phyloP scores from a whole-genome alignment of 1,140 invertebrate species.

The Saccostrea glomerata region DNA sequence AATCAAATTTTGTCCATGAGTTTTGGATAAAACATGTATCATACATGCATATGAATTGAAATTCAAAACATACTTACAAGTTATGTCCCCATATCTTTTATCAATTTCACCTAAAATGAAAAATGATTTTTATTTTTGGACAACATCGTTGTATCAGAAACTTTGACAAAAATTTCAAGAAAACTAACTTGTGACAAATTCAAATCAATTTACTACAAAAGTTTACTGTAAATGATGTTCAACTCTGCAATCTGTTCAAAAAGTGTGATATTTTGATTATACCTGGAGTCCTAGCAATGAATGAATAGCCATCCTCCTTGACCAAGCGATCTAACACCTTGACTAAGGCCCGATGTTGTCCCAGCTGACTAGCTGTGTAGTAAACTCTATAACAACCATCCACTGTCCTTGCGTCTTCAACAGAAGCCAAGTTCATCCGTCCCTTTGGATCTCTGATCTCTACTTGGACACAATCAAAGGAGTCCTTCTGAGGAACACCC shows the following conservation, averaged over 20 bases:
- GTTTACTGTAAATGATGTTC: no score
- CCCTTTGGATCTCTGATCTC: slow-evolving; percentile 60
- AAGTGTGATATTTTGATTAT: background rate
- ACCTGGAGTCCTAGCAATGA: slow-evolving; percentile 58
- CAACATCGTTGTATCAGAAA: no score
- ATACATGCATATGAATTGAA: background rate
- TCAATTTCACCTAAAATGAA: slow-evolving; percentile 61
- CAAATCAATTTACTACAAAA: no score
- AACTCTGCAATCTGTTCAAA: background rate
- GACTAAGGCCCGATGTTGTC: slow-evolving; percentile 54
- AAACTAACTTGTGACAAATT: no score
- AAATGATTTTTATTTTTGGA: background rate
- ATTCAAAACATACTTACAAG: slow-evolving; percentile 55
- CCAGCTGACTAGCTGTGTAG: slow-evolving; percentile 55
- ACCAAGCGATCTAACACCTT: slow-evolving; percentile 54
- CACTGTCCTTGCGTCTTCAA: slow-evolving; percentile 58
- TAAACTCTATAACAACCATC: slow-evolving; percentile 63
- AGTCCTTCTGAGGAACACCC: slow-evolving; percentile 61
- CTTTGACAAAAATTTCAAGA: no score
- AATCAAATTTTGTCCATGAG: no score
- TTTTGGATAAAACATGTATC: background rate
- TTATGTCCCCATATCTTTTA: slow-evolving; percentile 60
- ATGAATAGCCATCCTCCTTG: slow-evolving; percentile 61
- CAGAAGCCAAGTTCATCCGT: slow-evolving; percentile 47
- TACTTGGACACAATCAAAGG: slow-evolving; percentile 57